Evolutionary conservation across 2,797 vertebrate genomes (phyloP).

Genomic region (Parotocinclus haroldoi): DNA sequence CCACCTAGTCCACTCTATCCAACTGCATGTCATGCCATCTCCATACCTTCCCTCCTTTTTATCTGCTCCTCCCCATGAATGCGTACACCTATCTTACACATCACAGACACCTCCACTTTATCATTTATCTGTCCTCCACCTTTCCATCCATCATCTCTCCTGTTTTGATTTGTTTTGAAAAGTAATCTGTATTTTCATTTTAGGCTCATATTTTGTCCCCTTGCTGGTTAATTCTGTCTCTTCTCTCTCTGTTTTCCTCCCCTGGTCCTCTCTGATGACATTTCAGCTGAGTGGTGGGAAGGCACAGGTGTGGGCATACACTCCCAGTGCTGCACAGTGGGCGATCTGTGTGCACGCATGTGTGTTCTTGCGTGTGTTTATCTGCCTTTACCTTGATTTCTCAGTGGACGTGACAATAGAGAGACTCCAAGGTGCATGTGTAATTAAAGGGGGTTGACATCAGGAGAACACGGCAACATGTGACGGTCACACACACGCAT

Average conservation of each 20-base stretch:
- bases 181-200: too few species aligned
- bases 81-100: too few species aligned
- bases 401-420: slow-evolving; percentile 40
- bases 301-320: slow-evolving; percentile 62
- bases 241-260: slow-evolving; percentile 12
- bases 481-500: slow-evolving; percentile 4
- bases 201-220: too few species aligned
- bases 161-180: too few species aligned
- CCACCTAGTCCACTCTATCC: too few species aligned
- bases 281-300: slow-evolving; percentile 44
- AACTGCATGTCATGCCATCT: too few species aligned
- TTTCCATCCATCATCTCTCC: too few species aligned
- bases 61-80: too few species aligned
- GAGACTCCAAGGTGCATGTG: slow-evolving; percentile 43
- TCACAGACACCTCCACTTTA: too few species aligned
- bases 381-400: slow-evolving; percentile 45
- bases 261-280: slow-evolving; percentile 33
- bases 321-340: slow-evolving; percentile 42
- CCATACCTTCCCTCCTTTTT: too few species aligned
- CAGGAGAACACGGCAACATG: slow-evolving; percentile 27
- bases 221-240: neutral
- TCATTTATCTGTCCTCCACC: too few species aligned
- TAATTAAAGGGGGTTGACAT: slow-evolving; percentile 61
- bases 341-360: slow-evolving; percentile 2
- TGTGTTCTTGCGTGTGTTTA: slow-evolving; percentile 29